phyloP scores from a whole-genome alignment of 2,797 vertebrate genomes.

The Sebastolobus alascanus region DNA sequence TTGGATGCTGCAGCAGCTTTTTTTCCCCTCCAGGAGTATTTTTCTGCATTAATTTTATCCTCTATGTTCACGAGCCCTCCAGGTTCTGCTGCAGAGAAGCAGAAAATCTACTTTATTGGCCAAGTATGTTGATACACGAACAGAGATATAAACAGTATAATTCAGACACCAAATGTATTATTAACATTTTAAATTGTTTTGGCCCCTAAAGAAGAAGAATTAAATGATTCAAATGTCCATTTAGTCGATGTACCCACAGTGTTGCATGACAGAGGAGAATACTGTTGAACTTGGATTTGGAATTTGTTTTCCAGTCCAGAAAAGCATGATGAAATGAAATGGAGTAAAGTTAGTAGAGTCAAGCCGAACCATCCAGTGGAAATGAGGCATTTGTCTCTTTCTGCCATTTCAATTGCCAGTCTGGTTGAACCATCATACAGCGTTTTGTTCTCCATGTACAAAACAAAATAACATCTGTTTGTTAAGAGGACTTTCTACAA shows the following conservation, averaged over 20 bases:
- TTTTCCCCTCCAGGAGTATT: constrained; percentile 18
- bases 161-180: background rate
- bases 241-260: background rate
- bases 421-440: background rate
- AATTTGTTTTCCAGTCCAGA: too few relatives aligned
- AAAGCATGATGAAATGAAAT: too few relatives aligned
- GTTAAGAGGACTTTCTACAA: background rate
- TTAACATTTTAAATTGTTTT: background rate
- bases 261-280: too few relatives aligned
- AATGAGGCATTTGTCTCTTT: background rate
- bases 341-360: background rate
- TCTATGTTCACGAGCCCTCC: background rate
- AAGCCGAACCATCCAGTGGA: background rate
- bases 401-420: background rate
- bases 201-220: background rate
- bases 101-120: background rate
- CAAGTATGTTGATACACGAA: background rate
- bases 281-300: too few relatives aligned
- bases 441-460: background rate
- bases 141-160: background rate
- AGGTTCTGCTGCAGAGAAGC: constrained; percentile 35
- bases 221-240: background rate
- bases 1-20: constrained; percentile 36
- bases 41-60: constrained; percentile 33
- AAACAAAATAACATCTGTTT: background rate